Evolutionary conservation across 2,113 vertebrate genomes (phyloP), one percentile per base, ranked within the genome.

Genomic region (cat (Felis catus)): DNA sequence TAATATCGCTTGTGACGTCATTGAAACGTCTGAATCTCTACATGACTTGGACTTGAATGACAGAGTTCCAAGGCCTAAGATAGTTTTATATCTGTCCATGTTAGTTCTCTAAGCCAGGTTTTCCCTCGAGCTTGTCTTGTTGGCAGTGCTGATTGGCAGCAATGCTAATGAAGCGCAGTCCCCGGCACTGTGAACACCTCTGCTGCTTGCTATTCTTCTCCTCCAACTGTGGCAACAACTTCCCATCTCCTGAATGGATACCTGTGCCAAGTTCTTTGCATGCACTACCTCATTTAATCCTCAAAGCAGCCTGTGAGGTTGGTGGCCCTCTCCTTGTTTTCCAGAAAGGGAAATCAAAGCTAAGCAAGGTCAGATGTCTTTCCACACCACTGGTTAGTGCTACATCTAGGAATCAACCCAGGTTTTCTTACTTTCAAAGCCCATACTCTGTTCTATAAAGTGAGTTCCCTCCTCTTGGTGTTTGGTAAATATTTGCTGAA

Each of bases 401-500:
- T 87, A 66, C 86, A 48, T 55, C 48, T 18, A 88, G 53, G 48
- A 89, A 83, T 73, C 80, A 90, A 61, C 70, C 39, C 14, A 51
- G 21, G 25, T 74, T 73, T 96, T 79, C 68, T 33, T 58, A 73
- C 4, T 87, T 94, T 73, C 70, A 41, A 36, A 96, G 18, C 27
- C 16, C 14, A 27, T 84, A 48, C 58, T 76, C 84, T 94, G 93
- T 63, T 85, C 45, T 48, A 19, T 70, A 74, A 81, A 66, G 58
- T 78, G 31, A 84, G 63, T 90, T 94, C 66, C 73, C 55, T 95
- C 13, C 51, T 87, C 53, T 63, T 81, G 33, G 55, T 74, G 53
- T 96, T 94, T 58, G 65, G 16, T 76, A 95, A 85, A 33, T 97
- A 92, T 93, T 84, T 91, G 78, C 84, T n/a, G 39, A 83, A 86